Evolutionary conservation across 2,888 invertebrate genomes (phyloP).

Genomic region (Diarsia mendica): DNA sequence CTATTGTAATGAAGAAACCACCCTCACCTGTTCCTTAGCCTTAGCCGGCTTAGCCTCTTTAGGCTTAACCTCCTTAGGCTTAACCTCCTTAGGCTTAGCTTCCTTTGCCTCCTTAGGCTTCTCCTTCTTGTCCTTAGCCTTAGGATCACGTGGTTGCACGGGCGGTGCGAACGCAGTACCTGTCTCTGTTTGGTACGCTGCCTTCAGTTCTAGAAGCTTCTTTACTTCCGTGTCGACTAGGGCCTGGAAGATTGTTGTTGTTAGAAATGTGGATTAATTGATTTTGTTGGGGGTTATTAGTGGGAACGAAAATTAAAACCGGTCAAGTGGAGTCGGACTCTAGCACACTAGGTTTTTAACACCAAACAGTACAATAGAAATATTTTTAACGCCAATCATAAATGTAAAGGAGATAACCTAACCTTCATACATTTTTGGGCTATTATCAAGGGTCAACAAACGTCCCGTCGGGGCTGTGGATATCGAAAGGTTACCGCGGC

Average conservation of each 20-base stretch:
- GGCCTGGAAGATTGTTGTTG: slow-evolving; percentile 69
- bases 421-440: no score
- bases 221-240: slow-evolving; percentile 90
- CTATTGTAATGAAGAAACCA: not conserved
- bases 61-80: slow-evolving; percentile 72
- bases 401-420: no score
- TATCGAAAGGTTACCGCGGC: no score
- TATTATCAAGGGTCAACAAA: no score
- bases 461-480: no score
- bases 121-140: slow-evolving; percentile 78
- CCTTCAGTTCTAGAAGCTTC: slow-evolving; percentile 91
- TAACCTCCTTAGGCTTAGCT: slow-evolving; percentile 72
- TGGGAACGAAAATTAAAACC: not conserved
- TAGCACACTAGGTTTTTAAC: no score
- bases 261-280: not conserved
- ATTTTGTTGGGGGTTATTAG: not conserved
- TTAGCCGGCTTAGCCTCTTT: slow-evolving; percentile 73
- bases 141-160: slow-evolving; percentile 74
- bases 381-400: no score
- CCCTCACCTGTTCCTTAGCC: slow-evolving; percentile 77
- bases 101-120: slow-evolving; percentile 74
- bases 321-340: no score
- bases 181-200: slow-evolving; percentile 91
- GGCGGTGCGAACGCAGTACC: slow-evolving; percentile 87
- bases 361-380: no score